A percentile compares a stretch with the other conserved stretches of the same genome.
Evolutionary conservation across 2,797 vertebrate species (phyloP).

Genomic region (Aulostomus chinensis): DNA sequence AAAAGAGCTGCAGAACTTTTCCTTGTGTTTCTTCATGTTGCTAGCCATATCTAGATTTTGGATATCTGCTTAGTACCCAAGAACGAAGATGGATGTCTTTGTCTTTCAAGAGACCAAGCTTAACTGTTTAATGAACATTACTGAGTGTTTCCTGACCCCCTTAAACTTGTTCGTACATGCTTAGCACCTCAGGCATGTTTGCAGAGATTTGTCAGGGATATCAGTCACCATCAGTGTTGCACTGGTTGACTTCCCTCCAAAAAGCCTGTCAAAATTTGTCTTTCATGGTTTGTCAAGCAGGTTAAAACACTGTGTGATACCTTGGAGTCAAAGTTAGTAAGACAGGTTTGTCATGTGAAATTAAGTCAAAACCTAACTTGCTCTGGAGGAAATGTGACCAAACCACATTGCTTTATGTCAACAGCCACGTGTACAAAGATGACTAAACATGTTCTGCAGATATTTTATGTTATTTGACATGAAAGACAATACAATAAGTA

Average conservation of each 20-base stretch:
- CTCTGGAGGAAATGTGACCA: too few species aligned
- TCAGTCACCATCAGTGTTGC: slow-evolving; percentile 9
- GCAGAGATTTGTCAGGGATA: slow-evolving; percentile 13
- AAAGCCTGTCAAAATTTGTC: slow-evolving; percentile 15
- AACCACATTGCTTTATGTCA: neutral
- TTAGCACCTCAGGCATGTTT: slow-evolving; percentile 1
- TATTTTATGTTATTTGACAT: too few species aligned
- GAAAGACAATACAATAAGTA: neutral
- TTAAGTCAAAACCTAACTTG: too few species aligned
- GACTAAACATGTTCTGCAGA: neutral
- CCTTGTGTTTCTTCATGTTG: slow-evolving; percentile 12
- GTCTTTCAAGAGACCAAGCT: neutral
- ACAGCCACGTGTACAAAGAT: neutral
- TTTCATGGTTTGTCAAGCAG: slow-evolving; percentile 1
- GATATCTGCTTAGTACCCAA: slow-evolving; percentile 21
- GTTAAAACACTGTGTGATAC: neutral
- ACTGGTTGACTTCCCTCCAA: slow-evolving; percentile 5
- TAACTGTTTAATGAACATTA: slow-evolving; percentile 5
- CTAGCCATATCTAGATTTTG: slow-evolving; percentile 12
- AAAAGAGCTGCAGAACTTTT: slow-evolving; percentile 17
- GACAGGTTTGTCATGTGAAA: slow-evolving; percentile 43
- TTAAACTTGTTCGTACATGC: slow-evolving; percentile 38
- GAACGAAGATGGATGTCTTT: neutral
- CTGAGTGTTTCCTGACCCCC: neutral
- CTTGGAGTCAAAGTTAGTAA: neutral